Evolutionary conservation across 2,797 vertebrate genomes (phyloP).

Genomic region (Clarias pachynema): DNA sequence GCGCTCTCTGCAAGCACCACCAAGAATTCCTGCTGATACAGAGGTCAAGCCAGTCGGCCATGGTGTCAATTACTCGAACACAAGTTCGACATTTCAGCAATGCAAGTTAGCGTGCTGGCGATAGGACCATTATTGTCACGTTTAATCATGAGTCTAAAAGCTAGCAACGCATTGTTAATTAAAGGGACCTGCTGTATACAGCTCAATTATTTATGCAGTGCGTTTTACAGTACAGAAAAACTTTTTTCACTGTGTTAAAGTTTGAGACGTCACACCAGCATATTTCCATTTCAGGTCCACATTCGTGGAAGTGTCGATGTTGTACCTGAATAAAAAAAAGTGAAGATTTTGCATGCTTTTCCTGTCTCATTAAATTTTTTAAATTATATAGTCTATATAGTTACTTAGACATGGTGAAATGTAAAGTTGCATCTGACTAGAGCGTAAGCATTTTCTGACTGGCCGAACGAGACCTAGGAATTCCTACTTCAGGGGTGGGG

Average conservation of each 20-base stretch:
- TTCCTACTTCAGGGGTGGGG: too few relatives aligned
- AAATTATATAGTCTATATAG: background rate
- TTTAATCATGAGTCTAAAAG: background rate
- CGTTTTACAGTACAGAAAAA: background rate
- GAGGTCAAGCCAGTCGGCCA: background rate
- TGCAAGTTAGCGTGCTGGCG: background rate
- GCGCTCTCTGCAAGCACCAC: background rate
- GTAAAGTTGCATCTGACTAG: background rate
- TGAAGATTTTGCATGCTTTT: too few relatives aligned
- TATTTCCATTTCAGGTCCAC: background rate
- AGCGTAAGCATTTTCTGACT: too few relatives aligned
- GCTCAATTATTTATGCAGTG: background rate
- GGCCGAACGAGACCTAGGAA: too few relatives aligned
- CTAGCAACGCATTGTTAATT: background rate
- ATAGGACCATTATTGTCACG: background rate
- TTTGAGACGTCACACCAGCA: background rate
- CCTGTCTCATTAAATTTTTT: too few relatives aligned
- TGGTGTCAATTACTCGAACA: background rate
- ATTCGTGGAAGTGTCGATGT: background rate
- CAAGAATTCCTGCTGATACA: background rate
- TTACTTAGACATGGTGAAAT: background rate
- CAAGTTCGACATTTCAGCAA: background rate
- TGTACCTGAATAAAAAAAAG: background rate
- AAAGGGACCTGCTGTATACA: background rate
- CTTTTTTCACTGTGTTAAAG: background rate